Evolutionary conservation across 2,888 invertebrate species (phyloP).

Genomic region (Meteorus cinctellus): DNA sequence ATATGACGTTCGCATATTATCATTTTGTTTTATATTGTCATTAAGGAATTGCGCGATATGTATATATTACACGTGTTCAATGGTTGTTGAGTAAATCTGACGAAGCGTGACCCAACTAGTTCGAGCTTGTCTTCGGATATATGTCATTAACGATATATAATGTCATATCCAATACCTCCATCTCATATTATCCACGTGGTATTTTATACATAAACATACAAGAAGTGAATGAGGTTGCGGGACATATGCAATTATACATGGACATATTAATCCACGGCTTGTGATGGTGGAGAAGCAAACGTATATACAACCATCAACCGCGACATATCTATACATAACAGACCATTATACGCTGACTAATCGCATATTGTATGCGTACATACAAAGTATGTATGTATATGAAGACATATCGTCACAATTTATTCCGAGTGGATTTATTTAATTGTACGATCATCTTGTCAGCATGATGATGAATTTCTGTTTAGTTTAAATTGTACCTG

Average conservation of each 20-base stretch:
- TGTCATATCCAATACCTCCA: background rate
- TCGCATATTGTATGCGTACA: background rate
- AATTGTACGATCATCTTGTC: constrained; percentile 2
- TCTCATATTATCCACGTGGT: background rate
- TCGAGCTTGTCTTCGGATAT: constrained; percentile 5
- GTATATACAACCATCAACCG: background rate
- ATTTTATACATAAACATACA: background rate
- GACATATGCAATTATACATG: background rate
- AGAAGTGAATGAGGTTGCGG: background rate
- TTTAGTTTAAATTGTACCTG: background rate
- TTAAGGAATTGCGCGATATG: background rate
- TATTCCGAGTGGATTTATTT: background rate
- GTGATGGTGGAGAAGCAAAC: background rate
- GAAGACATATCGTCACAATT: background rate
- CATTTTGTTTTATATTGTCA: background rate
- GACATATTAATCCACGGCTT: background rate
- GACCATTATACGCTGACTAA: constrained; percentile 7
- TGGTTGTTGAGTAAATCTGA: constrained; percentile 45
- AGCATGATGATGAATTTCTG: constrained; percentile 5
- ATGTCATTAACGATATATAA: constrained; percentile 4
- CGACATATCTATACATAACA: background rate
- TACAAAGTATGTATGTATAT: background rate
- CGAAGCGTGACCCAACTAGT: constrained; percentile 44
- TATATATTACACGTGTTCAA: constrained; percentile 38
- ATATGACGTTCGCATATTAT: background rate